A percentile compares a stretch with the other conserved stretches of the same genome.
These are phyloP conservation scores for Leptopilina myrica DNA, from an alignment of 2,888 invertebrate genomes.

Conservation along the genomic window DNA sequence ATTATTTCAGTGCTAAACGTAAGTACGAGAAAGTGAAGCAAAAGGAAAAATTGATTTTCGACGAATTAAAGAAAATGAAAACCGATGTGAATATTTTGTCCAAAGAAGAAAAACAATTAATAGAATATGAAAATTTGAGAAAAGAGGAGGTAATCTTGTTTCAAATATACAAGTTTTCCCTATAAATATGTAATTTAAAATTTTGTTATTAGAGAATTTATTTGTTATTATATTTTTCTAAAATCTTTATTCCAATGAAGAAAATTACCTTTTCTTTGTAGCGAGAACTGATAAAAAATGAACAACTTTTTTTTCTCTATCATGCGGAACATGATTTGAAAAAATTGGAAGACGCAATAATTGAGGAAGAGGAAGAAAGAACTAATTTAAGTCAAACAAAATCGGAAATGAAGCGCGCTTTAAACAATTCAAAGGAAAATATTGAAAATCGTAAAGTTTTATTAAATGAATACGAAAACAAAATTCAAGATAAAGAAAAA, in stretches of 20 bases:
- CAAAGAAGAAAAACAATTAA: not conserved
- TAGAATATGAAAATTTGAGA: not conserved
- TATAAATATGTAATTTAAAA: not conserved
- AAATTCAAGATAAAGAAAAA: constrained; percentile 95
- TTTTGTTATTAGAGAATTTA: not conserved
- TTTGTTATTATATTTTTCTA: no score
- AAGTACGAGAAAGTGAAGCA: not conserved
- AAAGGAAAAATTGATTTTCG: not conserved
- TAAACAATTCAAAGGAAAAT: constrained; percentile 90
- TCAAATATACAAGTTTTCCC: not conserved
- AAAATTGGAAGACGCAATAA: constrained; percentile 84
- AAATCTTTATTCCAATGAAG: not conserved
- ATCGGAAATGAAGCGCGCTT: constrained; percentile 84
- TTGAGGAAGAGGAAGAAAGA: constrained; percentile 89
- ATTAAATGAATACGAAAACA: constrained; percentile 91
- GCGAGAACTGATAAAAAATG: not conserved
- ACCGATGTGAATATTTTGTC: not conserved
- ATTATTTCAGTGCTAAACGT: not conserved
- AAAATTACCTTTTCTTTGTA: not conserved
- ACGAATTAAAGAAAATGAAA: not conserved
- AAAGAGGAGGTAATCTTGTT: not conserved
- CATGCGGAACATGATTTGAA: constrained; percentile 91
- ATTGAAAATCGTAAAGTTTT: constrained; percentile 96
- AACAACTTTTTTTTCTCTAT: not conserved
- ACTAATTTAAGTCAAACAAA: constrained; percentile 87